Percentiles rank a stretch among this genome's conserved stretches.
Evolutionary conservation across 2,888 invertebrate species (phyloP).

Genomic region (Odontocolon sp.): DNA sequence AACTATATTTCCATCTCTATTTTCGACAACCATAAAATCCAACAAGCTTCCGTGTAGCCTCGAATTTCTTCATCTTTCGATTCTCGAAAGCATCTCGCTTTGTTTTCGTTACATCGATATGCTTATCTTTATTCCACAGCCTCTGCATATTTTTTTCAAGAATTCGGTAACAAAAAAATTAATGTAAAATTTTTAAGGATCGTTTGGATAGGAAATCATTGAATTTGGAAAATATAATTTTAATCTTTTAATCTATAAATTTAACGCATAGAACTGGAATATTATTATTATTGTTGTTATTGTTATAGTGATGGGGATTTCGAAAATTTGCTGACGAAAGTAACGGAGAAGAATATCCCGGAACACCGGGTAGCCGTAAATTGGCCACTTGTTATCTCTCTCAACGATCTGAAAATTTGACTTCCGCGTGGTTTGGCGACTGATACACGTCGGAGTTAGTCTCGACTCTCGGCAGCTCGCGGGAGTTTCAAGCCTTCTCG

Average conservation of each 20-base stretch:
- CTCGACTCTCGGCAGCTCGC: background rate
- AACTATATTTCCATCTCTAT: slow-evolving; percentile 19
- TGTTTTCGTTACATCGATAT: background rate
- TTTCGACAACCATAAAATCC: slow-evolving; percentile 5
- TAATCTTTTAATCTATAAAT: too few relatives aligned
- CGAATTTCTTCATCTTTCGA: background rate
- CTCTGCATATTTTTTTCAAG: too few relatives aligned
- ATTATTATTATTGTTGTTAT: too few relatives aligned
- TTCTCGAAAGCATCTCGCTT: background rate
- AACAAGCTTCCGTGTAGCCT: slow-evolving; percentile 7
- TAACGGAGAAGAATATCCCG: background rate
- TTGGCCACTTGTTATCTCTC: slow-evolving; percentile 49
- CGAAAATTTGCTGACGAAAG: background rate
- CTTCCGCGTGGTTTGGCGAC: slow-evolving; percentile 61
- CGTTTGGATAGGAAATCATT: too few relatives aligned
- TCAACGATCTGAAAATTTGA: slow-evolving; percentile 62
- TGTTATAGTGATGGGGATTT: background rate
- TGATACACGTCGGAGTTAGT: slow-evolving; percentile 22
- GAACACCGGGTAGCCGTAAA: slow-evolving; percentile 32
- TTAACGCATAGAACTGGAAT: too few relatives aligned
- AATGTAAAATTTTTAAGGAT: too few relatives aligned
- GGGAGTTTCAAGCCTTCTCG: background rate
- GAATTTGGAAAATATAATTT: too few relatives aligned
- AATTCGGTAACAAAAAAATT: too few relatives aligned
- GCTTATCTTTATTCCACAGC: background rate